Percentiles rank a stretch among this genome's conserved stretches.
phyloP scores from a whole-genome alignment of 1,140 invertebrate species.

The Aphelenchoides avenae region DNA sequence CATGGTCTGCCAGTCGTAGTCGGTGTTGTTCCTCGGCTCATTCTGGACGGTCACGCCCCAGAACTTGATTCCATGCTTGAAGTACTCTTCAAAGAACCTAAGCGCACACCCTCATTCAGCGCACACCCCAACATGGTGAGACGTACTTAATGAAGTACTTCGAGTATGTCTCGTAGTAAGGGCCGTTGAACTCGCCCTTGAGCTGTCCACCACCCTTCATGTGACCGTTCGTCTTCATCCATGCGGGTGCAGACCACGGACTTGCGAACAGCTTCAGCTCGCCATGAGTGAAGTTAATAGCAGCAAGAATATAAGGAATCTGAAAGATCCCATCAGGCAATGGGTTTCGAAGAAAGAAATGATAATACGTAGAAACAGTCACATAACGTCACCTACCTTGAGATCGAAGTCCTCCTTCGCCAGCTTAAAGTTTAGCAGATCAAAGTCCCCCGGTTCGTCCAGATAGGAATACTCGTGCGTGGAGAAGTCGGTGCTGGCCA shows the following conservation, averaged over 20 bases:
- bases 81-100: slow-evolving; percentile 68
- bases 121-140: too few species aligned
- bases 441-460: slow-evolving; percentile 66
- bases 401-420: slow-evolving; percentile 69
- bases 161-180: slow-evolving; percentile 75
- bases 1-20: slow-evolving; percentile 70
- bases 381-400: slow-evolving; percentile 47
- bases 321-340: slow-evolving; percentile 50
- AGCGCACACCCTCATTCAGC: not conserved
- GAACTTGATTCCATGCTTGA: slow-evolving; percentile 63
- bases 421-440: slow-evolving; percentile 69
- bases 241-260: slow-evolving; percentile 69
- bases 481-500: slow-evolving; percentile 78
- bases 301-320: slow-evolving; percentile 69
- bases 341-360: slow-evolving; percentile 63
- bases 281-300: slow-evolving; percentile 60
- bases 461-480: slow-evolving; percentile 70
- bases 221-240: slow-evolving; percentile 82
- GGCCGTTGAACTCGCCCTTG: slow-evolving; percentile 63
- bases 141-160: slow-evolving; percentile 72
- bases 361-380: not conserved
- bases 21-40: slow-evolving; percentile 63
- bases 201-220: slow-evolving; percentile 65
- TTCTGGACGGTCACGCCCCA: slow-evolving; percentile 69
- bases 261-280: slow-evolving; percentile 67